Percentiles rank a stretch among this genome's conserved stretches.
Conservation (phyloP, 2,113 vertebrate genomes). For the Passer domesticus region DNA sequence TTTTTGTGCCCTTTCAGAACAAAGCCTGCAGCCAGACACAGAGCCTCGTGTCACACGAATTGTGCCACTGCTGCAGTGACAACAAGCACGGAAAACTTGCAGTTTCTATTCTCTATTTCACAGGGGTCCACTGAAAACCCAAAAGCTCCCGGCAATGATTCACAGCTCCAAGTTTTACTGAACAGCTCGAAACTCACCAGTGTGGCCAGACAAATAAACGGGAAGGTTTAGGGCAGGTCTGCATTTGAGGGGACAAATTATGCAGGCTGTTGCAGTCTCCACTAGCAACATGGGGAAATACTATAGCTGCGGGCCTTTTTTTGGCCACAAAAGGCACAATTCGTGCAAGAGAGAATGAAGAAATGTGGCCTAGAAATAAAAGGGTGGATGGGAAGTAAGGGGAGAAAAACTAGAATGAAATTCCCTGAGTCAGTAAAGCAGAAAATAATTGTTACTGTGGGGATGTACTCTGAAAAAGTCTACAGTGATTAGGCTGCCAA, state of each 20-base stretch:
- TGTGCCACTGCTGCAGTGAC: conserved; percentile 18
- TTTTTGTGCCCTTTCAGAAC: neutral
- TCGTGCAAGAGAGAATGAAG: neutral
- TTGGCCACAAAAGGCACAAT: neutral
- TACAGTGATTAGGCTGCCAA: neutral
- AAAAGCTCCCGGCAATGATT: conserved; percentile 34
- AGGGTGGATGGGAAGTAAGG: neutral
- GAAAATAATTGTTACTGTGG: conserved; percentile 26
- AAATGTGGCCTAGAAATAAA: neutral
- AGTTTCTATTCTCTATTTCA: neutral
- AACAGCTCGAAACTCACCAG: neutral
- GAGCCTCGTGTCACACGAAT: neutral
- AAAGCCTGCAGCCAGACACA: neutral
- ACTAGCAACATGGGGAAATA: conserved; percentile 41
- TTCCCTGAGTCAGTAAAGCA: conserved; percentile 43
- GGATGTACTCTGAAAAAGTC: neutral
- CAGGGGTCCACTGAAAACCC: conserved; percentile 42
- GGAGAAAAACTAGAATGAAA: neutral
- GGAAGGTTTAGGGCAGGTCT: conserved; percentile 19
- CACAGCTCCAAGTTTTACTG: conserved; percentile 38
- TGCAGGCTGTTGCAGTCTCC: neutral
- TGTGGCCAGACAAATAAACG: conserved; percentile 38
- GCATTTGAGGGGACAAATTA: conserved; percentile 7
- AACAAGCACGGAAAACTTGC: conserved; percentile 21
- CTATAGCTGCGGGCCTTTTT: neutral